These are phyloP conservation scores for Xanthia togata DNA, from an alignment of 2,888 invertebrate species.

Conservation along the genomic window DNA sequence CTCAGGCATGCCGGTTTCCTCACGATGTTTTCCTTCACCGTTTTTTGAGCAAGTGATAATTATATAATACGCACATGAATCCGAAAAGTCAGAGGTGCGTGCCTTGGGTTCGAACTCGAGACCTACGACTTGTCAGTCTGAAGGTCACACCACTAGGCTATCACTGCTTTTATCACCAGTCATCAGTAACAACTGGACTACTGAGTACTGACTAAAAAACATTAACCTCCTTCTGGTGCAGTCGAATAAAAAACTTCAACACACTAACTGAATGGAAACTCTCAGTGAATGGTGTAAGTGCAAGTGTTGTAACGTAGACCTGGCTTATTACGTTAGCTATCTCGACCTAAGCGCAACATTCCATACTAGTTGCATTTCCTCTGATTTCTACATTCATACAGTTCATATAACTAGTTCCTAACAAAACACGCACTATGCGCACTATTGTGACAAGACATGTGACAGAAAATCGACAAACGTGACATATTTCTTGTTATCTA, in stretches of 20 bases:
- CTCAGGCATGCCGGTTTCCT: no score
- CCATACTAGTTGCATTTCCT: conserved; percentile 44
- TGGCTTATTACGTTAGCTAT: conserved; percentile 38
- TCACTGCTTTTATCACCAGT: no score
- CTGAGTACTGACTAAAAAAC: no score
- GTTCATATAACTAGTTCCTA: conserved; percentile 22
- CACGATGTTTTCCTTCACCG: no score
- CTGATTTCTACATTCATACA: conserved; percentile 38
- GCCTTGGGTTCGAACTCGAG: no score
- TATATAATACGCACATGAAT: no score
- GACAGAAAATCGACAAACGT: neutral
- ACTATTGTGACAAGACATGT: neutral
- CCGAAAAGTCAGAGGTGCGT: no score
- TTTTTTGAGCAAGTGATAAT: no score
- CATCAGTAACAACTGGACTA: no score
- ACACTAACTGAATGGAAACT: conserved; percentile 25
- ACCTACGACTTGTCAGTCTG: no score
- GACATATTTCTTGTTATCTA: neutral
- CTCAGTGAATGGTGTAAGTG: conserved; percentile 34
- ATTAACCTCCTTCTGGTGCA: no score
- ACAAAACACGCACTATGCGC: neutral
- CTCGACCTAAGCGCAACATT: conserved; percentile 39
- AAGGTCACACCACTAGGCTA: no score
- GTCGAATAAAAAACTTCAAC: neutral
- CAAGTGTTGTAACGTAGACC: conserved; percentile 41